Percentiles rank a stretch among this genome's conserved stretches.
Conservation (phyloP, 2,888 invertebrate species). For the Chamaedrilus cognettii region DNA sequence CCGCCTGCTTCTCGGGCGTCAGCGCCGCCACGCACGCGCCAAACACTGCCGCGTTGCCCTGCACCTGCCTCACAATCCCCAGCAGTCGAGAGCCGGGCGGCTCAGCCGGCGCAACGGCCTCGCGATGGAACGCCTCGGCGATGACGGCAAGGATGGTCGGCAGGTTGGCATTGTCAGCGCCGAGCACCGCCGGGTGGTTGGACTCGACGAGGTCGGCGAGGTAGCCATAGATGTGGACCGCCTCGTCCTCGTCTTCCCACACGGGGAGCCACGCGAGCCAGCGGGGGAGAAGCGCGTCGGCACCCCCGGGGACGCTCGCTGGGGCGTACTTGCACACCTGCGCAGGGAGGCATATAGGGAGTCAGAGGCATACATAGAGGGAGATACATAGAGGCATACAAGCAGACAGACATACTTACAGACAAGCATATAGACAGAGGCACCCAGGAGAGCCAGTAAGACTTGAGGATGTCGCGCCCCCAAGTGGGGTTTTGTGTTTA, state of each 20-base stretch:
- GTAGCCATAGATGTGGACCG: constrained; percentile 92
- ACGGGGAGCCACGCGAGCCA: constrained; percentile 98
- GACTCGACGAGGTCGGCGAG: constrained; percentile 73
- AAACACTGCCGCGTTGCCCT: constrained; percentile 79
- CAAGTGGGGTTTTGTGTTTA: too few relatives aligned
- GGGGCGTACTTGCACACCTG: too few relatives aligned
- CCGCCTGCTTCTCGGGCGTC: constrained; percentile 79
- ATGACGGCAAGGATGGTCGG: constrained; percentile 85
- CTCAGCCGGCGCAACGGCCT: constrained; percentile 75
- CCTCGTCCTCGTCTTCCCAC: constrained; percentile 93
- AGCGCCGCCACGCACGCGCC: constrained; percentile 77
- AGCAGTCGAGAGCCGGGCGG: constrained; percentile 79
- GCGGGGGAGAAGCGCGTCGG: constrained; percentile 83
- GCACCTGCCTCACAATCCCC: constrained; percentile 82
- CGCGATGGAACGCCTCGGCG: constrained; percentile 84
- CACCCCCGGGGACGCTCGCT: too few relatives aligned
- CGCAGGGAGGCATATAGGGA: too few relatives aligned
- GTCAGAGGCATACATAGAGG: too few relatives aligned
- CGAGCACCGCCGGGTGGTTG: constrained; percentile 84
- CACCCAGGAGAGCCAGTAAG: too few relatives aligned
- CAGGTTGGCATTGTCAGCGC: constrained; percentile 84
- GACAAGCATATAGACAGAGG: too few relatives aligned
- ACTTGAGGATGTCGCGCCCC: too few relatives aligned
- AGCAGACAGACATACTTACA: too few relatives aligned
- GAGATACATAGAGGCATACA: too few relatives aligned